Conservation (phyloP, 2,888 invertebrate genomes). For the Cepaea hortensis region DNA sequence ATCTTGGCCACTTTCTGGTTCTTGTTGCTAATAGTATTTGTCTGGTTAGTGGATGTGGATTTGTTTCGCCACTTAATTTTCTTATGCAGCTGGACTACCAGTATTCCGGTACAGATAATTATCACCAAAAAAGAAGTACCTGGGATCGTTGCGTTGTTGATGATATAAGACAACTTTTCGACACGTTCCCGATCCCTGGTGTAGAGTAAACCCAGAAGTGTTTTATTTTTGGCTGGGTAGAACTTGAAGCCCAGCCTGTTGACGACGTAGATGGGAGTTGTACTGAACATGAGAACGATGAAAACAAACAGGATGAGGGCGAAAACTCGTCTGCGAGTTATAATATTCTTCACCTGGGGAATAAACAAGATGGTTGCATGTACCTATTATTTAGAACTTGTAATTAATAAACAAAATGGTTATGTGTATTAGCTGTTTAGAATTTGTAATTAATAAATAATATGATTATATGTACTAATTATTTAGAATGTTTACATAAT, state of each 20-base stretch:
- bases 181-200: not conserved
- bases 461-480: no score
- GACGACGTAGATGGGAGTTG: not conserved
- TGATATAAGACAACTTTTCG: not conserved
- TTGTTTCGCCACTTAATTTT: not conserved
- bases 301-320: not conserved
- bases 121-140: not conserved
- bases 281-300: not conserved
- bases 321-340: not conserved
- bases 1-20: constrained; percentile 11
- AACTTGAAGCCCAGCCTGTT: not conserved
- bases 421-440: no score
- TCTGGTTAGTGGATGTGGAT: not conserved
- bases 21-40: not conserved
- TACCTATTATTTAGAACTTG: no score
- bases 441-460: no score
- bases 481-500: no score
- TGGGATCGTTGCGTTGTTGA: not conserved
- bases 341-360: not conserved
- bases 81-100: not conserved
- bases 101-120: not conserved
- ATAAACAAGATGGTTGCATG: not conserved
- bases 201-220: not conserved
- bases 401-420: no score
- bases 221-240: not conserved